Base-by-base conservation (phyloP, 2,888 invertebrate genomes). In the Dicranocentrus wangi region DNA sequence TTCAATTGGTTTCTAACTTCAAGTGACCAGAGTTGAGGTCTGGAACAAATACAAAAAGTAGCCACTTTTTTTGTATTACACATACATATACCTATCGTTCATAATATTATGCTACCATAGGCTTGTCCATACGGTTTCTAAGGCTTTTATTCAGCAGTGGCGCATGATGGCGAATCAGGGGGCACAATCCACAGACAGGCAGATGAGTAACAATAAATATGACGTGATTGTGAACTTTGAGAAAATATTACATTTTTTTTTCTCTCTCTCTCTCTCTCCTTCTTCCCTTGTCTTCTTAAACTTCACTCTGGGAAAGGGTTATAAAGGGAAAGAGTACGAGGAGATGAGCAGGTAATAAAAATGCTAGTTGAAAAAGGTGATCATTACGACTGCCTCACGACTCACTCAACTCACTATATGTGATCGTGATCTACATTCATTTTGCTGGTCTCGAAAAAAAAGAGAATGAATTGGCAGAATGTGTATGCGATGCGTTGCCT, bases 401-500 rank as follows among this genome's bases (percentile, higher is more conserved):
- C 72, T 79, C 53, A 68, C 71, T 78, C 71, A 78, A 66, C 78
- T 78, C 55, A 43, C 43, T 61, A 23, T 27, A 73, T 76, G 43
- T 39, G 71, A 79, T 79, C 79, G 79, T 79, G 79, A 79, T 79
- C 79, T 79, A 79, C 68, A 79, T 79, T 79, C 73, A 68, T 81
- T 73, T 71, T 15, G 43, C 13, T 58, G 61, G 63, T 63, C 63
- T 63, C 63, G 55, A 58, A 66, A 58, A 63, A 81, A 75, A 75
- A 73, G 43, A 71, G 55, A 69, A 63, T 65, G 70, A n/a, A n/a
- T 32, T 28, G 69, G 58, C 17, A 32, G 32, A 32, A 32, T n/a
- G n/a, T n/a, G n/a, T n/a, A n/a, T n/a, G n/a, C n/a, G n/a, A n/a
- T n/a, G n/a, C n/a, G n/a, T n/a, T n/a, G n/a, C n/a, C n/a, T n/a